Percentiles rank a stretch among this genome's conserved stretches.
These are phyloP conservation scores for Prenolepis imparis DNA, from an alignment of 2,888 invertebrate species.

Conservation along the genomic window DNA sequence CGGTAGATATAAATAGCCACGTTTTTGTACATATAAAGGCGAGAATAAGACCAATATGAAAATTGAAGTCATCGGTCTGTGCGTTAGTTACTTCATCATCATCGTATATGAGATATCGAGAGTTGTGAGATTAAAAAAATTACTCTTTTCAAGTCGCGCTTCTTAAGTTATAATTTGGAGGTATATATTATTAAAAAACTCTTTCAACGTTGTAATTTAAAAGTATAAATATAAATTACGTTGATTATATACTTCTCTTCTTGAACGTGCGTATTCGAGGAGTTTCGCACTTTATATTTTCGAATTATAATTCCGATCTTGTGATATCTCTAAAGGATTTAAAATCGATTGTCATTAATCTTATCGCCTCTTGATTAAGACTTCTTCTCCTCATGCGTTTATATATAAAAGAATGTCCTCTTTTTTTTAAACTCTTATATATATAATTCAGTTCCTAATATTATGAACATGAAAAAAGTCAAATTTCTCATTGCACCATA, in stretches of 20 bases:
- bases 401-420: neutral
- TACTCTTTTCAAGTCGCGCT: constrained; percentile 17
- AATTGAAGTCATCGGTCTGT: constrained; percentile 25
- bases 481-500: neutral
- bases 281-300: neutral
- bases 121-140: constrained; percentile 33
- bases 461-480: neutral
- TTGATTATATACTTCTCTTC: neutral
- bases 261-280: neutral
- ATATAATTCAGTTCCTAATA: neutral
- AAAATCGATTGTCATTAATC: neutral
- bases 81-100: constrained; percentile 20
- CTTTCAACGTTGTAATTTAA: constrained; percentile 21
- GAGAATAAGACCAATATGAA: constrained; percentile 20
- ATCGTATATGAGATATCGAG: neutral
- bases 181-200: constrained; percentile 36
- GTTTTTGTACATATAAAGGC: neutral
- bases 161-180: constrained; percentile 39
- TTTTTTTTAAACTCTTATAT: neutral
- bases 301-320: neutral
- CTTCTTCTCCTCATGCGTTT: neutral
- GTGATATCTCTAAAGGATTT: constrained; percentile 14
- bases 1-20: constrained; percentile 4
- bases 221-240: constrained; percentile 35
- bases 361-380: neutral